phyloP scores from a whole-genome alignment of 2,113 vertebrate species.

The Plecotus auritus region DNA sequence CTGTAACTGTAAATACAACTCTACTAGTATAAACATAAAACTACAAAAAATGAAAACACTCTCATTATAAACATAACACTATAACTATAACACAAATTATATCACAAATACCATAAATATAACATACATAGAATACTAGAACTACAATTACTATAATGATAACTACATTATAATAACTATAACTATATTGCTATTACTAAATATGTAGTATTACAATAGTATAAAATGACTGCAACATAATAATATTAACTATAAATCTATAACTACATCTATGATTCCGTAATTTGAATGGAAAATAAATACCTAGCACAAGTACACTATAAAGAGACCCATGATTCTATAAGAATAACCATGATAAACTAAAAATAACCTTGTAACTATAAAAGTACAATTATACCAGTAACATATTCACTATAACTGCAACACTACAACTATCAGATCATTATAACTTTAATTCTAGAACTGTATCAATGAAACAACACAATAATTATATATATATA shows the following conservation, averaged over 20 bases:
- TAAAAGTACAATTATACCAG: not conserved
- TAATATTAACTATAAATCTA: not conserved
- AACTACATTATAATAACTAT: not conserved
- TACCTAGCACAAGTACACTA: not conserved
- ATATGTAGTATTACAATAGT: not conserved
- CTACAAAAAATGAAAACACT: not conserved
- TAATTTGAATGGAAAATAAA: not conserved
- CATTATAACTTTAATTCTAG: not conserved
- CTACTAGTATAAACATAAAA: not conserved
- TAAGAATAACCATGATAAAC: not conserved
- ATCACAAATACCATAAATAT: not conserved
- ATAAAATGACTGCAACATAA: not conserved
- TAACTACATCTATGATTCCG: not conserved
- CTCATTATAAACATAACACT: not conserved
- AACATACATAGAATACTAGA: not conserved
- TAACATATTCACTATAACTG: not conserved
- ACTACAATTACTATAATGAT: not conserved
- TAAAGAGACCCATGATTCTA: not conserved
- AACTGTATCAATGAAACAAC: not conserved
- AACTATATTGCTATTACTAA: not conserved
- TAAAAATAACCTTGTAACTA: not conserved
- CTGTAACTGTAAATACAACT: not conserved
- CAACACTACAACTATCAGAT: not conserved
- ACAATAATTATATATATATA: not conserved
- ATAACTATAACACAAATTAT: not conserved